phyloP scores from a whole-genome alignment of 2,113 vertebrate genomes.

The Myxocyprinus asiaticus region DNA sequence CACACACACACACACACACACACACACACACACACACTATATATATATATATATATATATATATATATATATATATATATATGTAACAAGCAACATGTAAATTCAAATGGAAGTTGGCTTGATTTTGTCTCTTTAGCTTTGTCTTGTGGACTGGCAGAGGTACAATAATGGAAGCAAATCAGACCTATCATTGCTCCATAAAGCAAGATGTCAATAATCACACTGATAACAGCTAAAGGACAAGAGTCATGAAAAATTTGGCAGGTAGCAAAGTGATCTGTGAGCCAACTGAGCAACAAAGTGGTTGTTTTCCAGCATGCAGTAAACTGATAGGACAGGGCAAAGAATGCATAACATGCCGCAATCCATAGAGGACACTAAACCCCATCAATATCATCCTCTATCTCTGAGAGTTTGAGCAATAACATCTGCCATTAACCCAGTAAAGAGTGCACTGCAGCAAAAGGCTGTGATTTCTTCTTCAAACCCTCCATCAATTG shows the following conservation, averaged over 20 bases:
- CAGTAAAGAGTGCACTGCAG: slow-evolving; percentile 25
- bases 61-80: too few species aligned
- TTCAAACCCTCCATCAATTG: slow-evolving; percentile 39
- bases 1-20: too few species aligned
- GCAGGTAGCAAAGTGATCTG: not conserved
- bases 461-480: slow-evolving; percentile 35
- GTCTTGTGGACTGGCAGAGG: not conserved
- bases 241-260: not conserved
- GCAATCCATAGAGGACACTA: slow-evolving; percentile 29
- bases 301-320: slow-evolving; percentile 2
- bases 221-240: not conserved
- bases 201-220: not conserved
- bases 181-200: not conserved
- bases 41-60: too few species aligned
- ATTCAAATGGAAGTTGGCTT: too few species aligned
- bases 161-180: not conserved
- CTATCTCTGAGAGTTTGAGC: slow-evolving; percentile 18
- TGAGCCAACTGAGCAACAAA: not conserved
- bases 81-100: too few species aligned
- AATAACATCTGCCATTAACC: slow-evolving; percentile 31
- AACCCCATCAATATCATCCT: slow-evolving; percentile 29
- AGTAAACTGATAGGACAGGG: slow-evolving; percentile 4
- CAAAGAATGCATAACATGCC: slow-evolving; percentile 15
- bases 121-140: not conserved
- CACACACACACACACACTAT: too few species aligned